Evolutionary conservation across 1,140 invertebrate species (phyloP), one percentile per base, ranked within the genome.

Genomic region (Caenorhabditis brenneri): DNA sequence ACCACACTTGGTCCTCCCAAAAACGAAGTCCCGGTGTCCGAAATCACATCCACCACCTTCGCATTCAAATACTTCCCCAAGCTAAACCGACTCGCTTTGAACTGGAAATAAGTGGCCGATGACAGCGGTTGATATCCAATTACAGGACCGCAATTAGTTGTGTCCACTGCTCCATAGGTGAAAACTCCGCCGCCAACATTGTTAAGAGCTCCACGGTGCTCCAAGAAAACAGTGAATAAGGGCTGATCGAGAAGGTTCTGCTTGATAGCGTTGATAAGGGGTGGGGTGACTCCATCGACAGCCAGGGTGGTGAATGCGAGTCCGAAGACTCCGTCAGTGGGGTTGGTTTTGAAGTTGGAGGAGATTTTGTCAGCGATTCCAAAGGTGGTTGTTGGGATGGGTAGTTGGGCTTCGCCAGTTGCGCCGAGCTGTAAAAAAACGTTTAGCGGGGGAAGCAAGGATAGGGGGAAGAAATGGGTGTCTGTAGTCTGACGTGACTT

Each of bases 131-230:
- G 42, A 51, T 86, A 86, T 22, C 39, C 85, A 29, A 86, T 86
- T 6, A 86, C 31, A 15, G 82, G 69, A 22, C 83, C 85, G 48
- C 85, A 86, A 46, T 86, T 84, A 9, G 53, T 69, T 12, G 53
- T 86, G 27, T 86, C 85, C 9, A 84, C 79, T 36, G 42, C 83
- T 84, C 85, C 85, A 24, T 80, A 86, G 19, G 85, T 86, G 85
- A 85, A 84, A 1, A 86, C 58, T 81, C 85, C 85, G 12, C 85
- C 85, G 22, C 46, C 19, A 16, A 65, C 85, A 16, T 79, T 65
- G 4, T 36, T 69, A 24, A 46, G n/a, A 12, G 39, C 22, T 16
- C 82, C 78, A 10, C 46, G 12, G 39, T 83, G 82, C 39, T 81
- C 69, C 15, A 86, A 42, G 24, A 48, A 86, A 1, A 84, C 78